A percentile compares a stretch with the other conserved stretches of the same genome.
These are phyloP conservation scores for Coronaproctus castanopsis DNA, from an alignment of 2,888 invertebrate species.

Conservation along the genomic window DNA sequence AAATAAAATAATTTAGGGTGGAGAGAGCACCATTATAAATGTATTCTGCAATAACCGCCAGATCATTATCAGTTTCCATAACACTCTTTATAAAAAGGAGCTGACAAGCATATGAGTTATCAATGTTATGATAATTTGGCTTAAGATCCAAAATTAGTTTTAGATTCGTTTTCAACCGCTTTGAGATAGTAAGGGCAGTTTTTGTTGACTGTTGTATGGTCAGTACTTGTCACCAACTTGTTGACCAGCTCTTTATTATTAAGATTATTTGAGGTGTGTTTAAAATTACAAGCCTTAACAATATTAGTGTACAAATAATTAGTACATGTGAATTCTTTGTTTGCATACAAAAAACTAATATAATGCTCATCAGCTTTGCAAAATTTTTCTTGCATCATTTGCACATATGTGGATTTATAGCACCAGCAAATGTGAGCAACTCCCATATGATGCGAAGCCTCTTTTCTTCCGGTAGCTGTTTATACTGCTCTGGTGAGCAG, in stretches of 20 bases:
- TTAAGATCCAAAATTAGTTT: neutral
- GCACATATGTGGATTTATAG: too few relatives aligned
- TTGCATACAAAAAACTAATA: neutral
- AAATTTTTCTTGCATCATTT: too few relatives aligned
- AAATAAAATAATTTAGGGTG: neutral
- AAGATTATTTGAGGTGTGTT: neutral
- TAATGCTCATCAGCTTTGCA: neutral
- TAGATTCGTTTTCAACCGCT: neutral
- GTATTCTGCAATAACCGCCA: neutral
- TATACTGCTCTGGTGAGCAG: too few relatives aligned
- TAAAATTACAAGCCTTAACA: neutral
- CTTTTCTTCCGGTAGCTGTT: too few relatives aligned
- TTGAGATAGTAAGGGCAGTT: neutral
- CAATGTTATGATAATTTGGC: neutral
- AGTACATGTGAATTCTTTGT: neutral
- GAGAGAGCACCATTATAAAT: neutral
- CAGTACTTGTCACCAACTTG: neutral
- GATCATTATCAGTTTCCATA: neutral
- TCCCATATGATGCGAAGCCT: too few relatives aligned
- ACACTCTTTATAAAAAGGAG: neutral
- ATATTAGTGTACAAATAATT: neutral
- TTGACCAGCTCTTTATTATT: neutral
- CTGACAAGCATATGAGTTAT: neutral
- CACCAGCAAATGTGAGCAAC: too few relatives aligned
- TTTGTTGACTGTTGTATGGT: neutral